phyloP scores from a whole-genome alignment of 2,888 invertebrate species.

The Agonopterix alstromeriana region DNA sequence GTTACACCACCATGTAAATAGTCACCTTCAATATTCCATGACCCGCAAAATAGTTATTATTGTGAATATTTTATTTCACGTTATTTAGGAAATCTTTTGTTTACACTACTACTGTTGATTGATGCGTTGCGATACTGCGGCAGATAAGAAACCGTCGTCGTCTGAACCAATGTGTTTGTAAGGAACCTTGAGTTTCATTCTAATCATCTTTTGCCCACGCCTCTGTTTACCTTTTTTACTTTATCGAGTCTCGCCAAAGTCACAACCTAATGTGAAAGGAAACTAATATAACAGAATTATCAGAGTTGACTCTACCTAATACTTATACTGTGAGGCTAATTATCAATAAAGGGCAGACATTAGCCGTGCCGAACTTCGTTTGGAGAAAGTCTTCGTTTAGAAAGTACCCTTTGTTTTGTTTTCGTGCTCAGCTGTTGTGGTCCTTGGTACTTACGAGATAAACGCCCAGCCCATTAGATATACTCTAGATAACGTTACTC shows the following conservation, averaged over 20 bases:
- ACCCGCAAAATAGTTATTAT: too few relatives aligned
- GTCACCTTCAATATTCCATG: too few relatives aligned
- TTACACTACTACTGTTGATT: conserved; percentile 14
- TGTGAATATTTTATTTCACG: conserved; percentile 15
- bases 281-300: too few relatives aligned
- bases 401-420: conserved; percentile 61
- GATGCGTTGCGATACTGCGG: conserved; percentile 17
- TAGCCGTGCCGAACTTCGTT: conserved; percentile 43
- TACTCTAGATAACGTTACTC: conserved; percentile 20
- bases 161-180: conserved; percentile 23
- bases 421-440: conserved; percentile 39
- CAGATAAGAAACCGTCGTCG: conserved; percentile 31
- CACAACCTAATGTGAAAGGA: too few relatives aligned
- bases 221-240: conserved; percentile 50
- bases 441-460: conserved; percentile 35
- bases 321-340: too few relatives aligned
- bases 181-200: conserved; percentile 49
- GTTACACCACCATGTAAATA: not conserved
- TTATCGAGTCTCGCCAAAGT: conserved; percentile 20
- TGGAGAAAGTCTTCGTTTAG: conserved; percentile 61
- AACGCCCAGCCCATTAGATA: conserved; percentile 27
- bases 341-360: conserved; percentile 27
- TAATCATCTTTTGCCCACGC: conserved; percentile 37
- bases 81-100: conserved; percentile 19
- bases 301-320: conserved; percentile 11